phyloP scores from a whole-genome alignment of 2,113 vertebrate species.

The Varanus komodoensis region DNA sequence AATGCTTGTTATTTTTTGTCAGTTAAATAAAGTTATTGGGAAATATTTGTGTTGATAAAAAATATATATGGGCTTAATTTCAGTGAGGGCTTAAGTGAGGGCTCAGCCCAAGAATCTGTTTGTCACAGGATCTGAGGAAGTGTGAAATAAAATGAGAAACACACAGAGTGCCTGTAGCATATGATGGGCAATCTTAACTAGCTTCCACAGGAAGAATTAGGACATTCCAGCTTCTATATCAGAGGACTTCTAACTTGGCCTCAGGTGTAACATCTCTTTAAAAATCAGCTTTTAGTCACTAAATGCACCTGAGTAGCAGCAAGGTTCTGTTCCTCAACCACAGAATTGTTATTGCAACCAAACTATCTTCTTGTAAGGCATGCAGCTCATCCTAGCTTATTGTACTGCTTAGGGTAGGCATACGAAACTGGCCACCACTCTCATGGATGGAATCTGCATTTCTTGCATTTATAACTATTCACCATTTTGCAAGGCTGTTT shows the following conservation, averaged over 20 bases:
- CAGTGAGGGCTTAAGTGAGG: not conserved
- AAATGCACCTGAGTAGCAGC: slow-evolving; percentile 15
- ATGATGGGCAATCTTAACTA: not conserved
- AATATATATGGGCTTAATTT: not conserved
- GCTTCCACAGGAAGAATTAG: not conserved
- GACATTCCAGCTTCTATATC: not conserved
- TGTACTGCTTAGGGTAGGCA: slow-evolving; percentile 63
- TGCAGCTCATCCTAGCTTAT: slow-evolving; percentile 51
- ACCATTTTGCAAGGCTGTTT: slow-evolving; percentile 33
- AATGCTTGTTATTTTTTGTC: not conserved
- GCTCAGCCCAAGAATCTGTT: not conserved
- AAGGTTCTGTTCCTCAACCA: slow-evolving; percentile 51
- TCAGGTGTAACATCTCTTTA: not conserved
- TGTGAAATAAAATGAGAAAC: not conserved
- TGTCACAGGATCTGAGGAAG: not conserved
- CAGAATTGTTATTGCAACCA: slow-evolving; percentile 54
- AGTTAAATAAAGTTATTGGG: not conserved
- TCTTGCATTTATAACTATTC: slow-evolving; percentile 65
- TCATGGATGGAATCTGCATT: slow-evolving; percentile 62
- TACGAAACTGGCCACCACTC: slow-evolving; percentile 61
- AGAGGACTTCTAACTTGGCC: not conserved
- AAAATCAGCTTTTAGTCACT: not conserved
- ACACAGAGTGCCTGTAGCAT: not conserved
- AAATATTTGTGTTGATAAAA: not conserved
- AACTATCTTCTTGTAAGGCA: slow-evolving; percentile 52